Base-by-base conservation (phyloP, 2,797 vertebrate species). In the Centroberyx gerrardi region DNA sequence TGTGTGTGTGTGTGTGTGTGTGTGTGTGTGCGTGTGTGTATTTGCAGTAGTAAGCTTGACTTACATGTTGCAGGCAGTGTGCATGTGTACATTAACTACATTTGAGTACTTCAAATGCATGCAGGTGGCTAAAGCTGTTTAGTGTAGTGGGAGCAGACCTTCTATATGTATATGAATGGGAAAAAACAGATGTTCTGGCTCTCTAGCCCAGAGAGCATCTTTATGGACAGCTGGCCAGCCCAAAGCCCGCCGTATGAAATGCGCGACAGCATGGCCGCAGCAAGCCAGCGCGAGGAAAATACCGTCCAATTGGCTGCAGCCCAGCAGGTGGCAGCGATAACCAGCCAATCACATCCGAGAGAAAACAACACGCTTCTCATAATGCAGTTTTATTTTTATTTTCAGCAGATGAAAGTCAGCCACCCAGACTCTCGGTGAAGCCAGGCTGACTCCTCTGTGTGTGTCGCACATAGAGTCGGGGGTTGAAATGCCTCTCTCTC, bases 1-100 rank as follows among this genome's bases (percentile, higher is more conserved):
- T 51, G 61, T 68, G 52, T 62, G 62, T 65, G 53, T 68, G 55
- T 36, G 31, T 68, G 31, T 74, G 63, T 51, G 28, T 64, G 29
- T 56, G 61, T 13, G 51, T 27, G 53, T 51, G 28, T 56, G 38
- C n/a, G n/a, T 56, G 38, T n/a, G 56, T n/a, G n/a, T n/a, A n/a
- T 22, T 22, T 22, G 22, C 22, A 22, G 22, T 1, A 22, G 22
- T 22, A 22, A 22, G 22, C 22, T 22, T 22, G 22, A 1, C 22
- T 22, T 22, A 22, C 22, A 22, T 22, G 22, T 22, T 22, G 22
- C 22, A 22, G 22, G 22, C 22, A 22, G 1, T 22, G 22, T 22
- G 22, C 22, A 22, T 22, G 1, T 22, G 22, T 22, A 1, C 22
- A 22, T 22, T 22, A 1, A 22, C 22, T 22, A 22, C 22, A 22